A percentile compares a stretch with the other conserved stretches of the same genome.
Evolutionary conservation across 2,797 vertebrate species (phyloP).

Genomic region (Clamator glandarius): DNA sequence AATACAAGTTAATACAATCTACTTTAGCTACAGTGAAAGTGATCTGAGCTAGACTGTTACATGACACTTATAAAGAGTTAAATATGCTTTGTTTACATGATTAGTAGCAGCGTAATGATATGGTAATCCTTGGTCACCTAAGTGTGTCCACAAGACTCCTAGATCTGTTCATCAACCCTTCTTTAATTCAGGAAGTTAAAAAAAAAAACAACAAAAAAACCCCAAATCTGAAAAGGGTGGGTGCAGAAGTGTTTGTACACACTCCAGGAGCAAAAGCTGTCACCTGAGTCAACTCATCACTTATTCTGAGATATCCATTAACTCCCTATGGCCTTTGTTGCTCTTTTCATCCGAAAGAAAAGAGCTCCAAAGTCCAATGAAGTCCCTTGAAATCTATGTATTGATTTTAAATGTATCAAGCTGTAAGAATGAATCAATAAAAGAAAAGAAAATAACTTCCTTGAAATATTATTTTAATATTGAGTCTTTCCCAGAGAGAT

Average conservation of each 20-base stretch:
- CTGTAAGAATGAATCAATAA: not conserved
- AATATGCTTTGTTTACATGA: not conserved
- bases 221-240: not conserved
- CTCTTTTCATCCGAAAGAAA: not conserved
- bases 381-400: not conserved
- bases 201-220: no score
- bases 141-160: not conserved
- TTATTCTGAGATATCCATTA: not conserved
- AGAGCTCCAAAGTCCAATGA: not conserved
- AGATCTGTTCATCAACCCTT: not conserved
- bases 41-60: not conserved
- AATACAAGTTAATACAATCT: not conserved
- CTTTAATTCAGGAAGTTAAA: not conserved
- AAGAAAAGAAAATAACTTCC: not conserved
- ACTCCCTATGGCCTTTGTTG: not conserved
- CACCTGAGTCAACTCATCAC: not conserved
- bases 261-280: not conserved
- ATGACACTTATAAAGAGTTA: not conserved
- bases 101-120: not conserved
- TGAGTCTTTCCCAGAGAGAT: not conserved
- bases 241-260: not conserved
- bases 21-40: not conserved
- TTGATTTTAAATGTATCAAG: not conserved
- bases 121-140: not conserved
- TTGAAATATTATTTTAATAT: not conserved